phyloP scores from a whole-genome alignment of 2,888 invertebrate genomes.

The Nomada fucata region DNA sequence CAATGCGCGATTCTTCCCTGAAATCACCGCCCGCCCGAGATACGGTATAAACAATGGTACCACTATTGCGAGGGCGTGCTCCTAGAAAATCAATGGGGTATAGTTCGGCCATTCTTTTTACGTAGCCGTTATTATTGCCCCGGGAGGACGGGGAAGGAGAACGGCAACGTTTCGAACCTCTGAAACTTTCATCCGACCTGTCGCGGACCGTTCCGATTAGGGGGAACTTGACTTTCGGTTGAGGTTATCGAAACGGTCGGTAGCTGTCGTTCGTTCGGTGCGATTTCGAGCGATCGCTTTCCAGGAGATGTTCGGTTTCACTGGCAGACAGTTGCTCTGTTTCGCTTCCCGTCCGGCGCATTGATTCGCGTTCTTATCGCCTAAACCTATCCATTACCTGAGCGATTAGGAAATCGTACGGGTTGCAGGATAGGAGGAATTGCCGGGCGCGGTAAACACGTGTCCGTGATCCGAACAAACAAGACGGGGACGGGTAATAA shows the following conservation, averaged over 20 bases:
- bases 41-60: slow-evolving; percentile 66
- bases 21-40: slow-evolving; percentile 69
- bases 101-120: slow-evolving; percentile 63
- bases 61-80: slow-evolving; percentile 52
- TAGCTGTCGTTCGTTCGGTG: neutral
- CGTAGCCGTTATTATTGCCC: slow-evolving; percentile 52
- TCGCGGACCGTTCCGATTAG: neutral
- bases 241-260: neutral
- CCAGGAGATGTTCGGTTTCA: neutral
- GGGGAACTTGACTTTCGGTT: slow-evolving; percentile 11
- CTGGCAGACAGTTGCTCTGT: neutral
- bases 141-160: slow-evolving; percentile 6
- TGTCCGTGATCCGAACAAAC: neutral
- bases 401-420: neutral
- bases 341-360: neutral
- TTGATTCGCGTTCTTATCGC: neutral
- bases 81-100: slow-evolving; percentile 64
- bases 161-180: slow-evolving; percentile 4
- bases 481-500: neutral
- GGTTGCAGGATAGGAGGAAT: neutral
- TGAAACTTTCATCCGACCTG: slow-evolving; percentile 21
- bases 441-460: neutral
- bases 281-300: slow-evolving; percentile 5
- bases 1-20: slow-evolving; percentile 71
- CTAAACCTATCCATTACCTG: neutral